Base-by-base conservation (phyloP, 2,797 vertebrate species). In the Yasuhikotakia modesta region DNA sequence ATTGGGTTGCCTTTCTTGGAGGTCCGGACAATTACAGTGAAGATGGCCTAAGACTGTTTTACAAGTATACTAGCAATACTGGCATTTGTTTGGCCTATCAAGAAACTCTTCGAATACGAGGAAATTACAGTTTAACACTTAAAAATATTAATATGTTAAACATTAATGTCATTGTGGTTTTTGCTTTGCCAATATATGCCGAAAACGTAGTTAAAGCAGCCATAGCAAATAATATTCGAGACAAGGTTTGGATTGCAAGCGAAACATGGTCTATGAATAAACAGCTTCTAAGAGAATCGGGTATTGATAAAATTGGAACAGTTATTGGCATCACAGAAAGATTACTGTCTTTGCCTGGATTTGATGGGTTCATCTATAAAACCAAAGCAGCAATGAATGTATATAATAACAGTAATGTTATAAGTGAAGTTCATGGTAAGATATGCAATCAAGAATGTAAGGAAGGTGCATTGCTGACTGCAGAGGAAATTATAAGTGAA, bases 261-360 rank as follows among this genome's bases (percentile, higher is more conserved):
- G 27, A 27, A 27, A 27, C 4, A 27, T 27, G 27, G 4, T 27
- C 27, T 27, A 27, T 4, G 4, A 27, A 27, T 27, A 2, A 27
- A 27, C 27, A 27, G 27, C 27, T 27, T 27, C 27, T 27, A 27
- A n/a, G n/a, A n/a, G 27, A 27, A 4, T 27, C 27, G 2, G 91
- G 91, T 65, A 92, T 96, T 32, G 63, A 17, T 58, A 85, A 30
- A 4, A 92, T 93, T 0, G 94, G 95, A 46, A 90, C 87, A 0
- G 88, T 96, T 21, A 77, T 97, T 11, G 95, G 96, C 0, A 82
- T 95, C 27, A 64, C 92, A 0, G 76, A 94, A 16, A 82, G 79
- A 48, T 68, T 73, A 30, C 45, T 83, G 0, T 50, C 66, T 0
- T 30, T 94, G 52, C 88, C 88, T 35, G 90, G 89, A 73, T 89